Percentiles rank a stretch among this genome's conserved stretches.
These are phyloP conservation scores for Sisyra nigra DNA, from an alignment of 2,888 invertebrate genomes.

Conservation along the genomic window DNA sequence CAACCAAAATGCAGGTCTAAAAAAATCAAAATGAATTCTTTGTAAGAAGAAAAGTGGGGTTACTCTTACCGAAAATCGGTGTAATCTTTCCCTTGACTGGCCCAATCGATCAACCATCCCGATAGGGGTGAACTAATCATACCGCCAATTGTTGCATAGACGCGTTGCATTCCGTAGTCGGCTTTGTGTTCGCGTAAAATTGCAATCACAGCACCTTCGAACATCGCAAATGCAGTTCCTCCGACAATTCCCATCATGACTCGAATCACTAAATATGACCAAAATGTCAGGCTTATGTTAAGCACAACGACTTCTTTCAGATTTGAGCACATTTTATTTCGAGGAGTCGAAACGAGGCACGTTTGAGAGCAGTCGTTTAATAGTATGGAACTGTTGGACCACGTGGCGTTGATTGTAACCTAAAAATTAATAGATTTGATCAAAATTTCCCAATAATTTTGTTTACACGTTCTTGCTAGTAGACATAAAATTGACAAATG, in stretches of 20 bases:
- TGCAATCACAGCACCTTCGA: constrained; percentile 64
- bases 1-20: constrained; percentile 61
- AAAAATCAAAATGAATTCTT: constrained; percentile 13
- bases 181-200: constrained; percentile 58
- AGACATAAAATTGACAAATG: no score
- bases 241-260: constrained; percentile 49
- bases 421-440: no score
- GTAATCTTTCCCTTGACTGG: constrained; percentile 49
- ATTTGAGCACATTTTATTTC: constrained; percentile 42
- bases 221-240: constrained; percentile 64
- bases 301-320: constrained; percentile 38
- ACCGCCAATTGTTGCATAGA: constrained; percentile 59
- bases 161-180: constrained; percentile 60
- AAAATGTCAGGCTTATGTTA: constrained; percentile 50
- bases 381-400: constrained; percentile 14
- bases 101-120: constrained; percentile 56
- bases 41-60: neutral
- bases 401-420: no score
- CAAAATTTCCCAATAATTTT: no score
- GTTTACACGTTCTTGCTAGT: no score
- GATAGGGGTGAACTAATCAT: constrained; percentile 68
- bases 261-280: constrained; percentile 49
- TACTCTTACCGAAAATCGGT: constrained; percentile 49
- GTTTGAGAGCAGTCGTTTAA: constrained; percentile 36
- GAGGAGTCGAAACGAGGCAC: constrained; percentile 40